Evolutionary conservation across 2,113 vertebrate species (phyloP), one percentile per base, ranked within the genome.

Genomic region (Gopherus evgoodei): DNA sequence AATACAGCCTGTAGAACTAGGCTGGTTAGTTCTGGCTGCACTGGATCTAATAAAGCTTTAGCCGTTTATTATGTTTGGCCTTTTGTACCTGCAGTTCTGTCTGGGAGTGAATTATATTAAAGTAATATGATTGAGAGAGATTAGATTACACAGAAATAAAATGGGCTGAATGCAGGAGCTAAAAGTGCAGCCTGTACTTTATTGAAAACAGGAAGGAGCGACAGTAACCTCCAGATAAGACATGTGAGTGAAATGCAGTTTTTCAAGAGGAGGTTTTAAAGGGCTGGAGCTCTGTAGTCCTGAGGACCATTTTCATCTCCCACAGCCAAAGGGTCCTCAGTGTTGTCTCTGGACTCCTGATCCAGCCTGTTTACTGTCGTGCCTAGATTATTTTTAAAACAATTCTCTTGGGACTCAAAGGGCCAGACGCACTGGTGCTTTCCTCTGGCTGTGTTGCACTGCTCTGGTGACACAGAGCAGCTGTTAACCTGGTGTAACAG

Each of bases 151-250:
- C 88, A 90, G 56, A 79, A 93, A 88, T 69, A 84, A 84, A 84
- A 22, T 21, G 31, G 53, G 75, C 69, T 84, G 79, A 83, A 82
- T 84, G 84, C 21, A 3, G 22, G 65, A 94, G 47, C 52, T 72
- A 52, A 81, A 84, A 91, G 81, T 86, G 50, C 84, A 81, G 47
- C 1, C 1, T 29, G 56, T 52, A 49, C 38, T 87, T 91, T 54
- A 76, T 57, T 89, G 90, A 93, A 89, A 94, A 84, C 17, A 65
- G 25, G 79, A 88, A 91, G 78, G 17, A 47, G 79, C 96, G 94
- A 87, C 8, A 79, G 24, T 44, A 13, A 31, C 22, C 72, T 81
- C 82, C 78, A 50, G 56, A 31, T 82, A 59, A 81, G 52, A 35
- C 3, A 3, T 1, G 3, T 1, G 53, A 83, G 65, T 53, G 54